Evolutionary conservation across 2,797 vertebrate genomes (phyloP).

Genomic region (Hydrophis major): DNA sequence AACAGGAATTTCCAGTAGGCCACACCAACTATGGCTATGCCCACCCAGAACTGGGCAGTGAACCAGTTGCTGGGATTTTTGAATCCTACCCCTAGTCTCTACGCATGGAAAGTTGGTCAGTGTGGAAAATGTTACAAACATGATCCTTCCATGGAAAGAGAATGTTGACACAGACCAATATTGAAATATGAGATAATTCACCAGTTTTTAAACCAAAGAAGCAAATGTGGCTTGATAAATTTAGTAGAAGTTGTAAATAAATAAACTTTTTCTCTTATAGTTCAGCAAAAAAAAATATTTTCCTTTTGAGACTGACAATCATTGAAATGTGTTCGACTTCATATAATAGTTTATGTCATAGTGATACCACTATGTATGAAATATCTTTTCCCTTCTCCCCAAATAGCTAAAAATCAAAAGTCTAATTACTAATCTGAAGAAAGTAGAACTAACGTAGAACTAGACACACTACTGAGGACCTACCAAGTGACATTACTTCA

Average conservation of each 20-base stretch:
- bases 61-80: too few relatives aligned
- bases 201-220: not conserved
- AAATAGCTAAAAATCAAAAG: not conserved
- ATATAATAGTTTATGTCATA: not conserved
- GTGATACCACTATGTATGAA: not conserved
- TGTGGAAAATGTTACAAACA: not conserved
- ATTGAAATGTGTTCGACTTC: not conserved
- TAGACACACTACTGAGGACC: not conserved
- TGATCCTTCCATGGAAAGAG: not conserved
- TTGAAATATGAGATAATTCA: not conserved
- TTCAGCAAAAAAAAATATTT: not conserved
- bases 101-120: not conserved
- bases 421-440: not conserved
- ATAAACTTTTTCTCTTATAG: not conserved
- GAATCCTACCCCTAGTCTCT: too few relatives aligned
- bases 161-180: not conserved
- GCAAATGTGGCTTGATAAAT: not conserved
- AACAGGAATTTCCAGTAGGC: too few relatives aligned
- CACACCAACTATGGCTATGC: too few relatives aligned
- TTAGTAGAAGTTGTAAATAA: not conserved
- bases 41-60: too few relatives aligned
- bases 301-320: not conserved
- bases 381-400: not conserved
- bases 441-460: not conserved
- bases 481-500: not conserved